A percentile compares a stretch with the other conserved stretches of the same genome.
phyloP scores from a whole-genome alignment of 1,140 invertebrate genomes.

The Drosophila saltans region DNA sequence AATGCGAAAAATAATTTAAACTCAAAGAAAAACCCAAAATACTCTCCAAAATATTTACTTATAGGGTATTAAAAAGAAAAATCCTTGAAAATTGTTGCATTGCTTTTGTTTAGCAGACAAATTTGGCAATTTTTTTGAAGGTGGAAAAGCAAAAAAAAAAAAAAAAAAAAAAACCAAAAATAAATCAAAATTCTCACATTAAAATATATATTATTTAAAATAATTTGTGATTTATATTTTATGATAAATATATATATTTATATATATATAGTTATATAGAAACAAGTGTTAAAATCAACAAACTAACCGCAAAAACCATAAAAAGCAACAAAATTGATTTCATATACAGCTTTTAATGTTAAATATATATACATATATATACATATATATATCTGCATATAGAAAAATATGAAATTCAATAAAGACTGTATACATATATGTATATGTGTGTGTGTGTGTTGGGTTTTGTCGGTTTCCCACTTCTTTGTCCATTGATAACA shows the following conservation, averaged over 20 bases:
- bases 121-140: too few species aligned
- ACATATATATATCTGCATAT: neutral
- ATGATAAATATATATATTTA: neutral
- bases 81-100: too few species aligned
- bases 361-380: neutral
- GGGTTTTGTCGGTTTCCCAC: slow-evolving; percentile 25
- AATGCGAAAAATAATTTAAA: too few species aligned
- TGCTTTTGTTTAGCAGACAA: too few species aligned
- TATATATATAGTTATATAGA: neutral
- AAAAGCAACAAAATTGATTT: slow-evolving; percentile 7
- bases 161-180: too few species aligned
- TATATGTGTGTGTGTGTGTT: slow-evolving; percentile 10
- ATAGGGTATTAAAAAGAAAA: too few species aligned
- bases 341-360: neutral
- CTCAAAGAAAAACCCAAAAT: too few species aligned
- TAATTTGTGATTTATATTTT: too few species aligned
- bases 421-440: slow-evolving; percentile 23
- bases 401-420: slow-evolving; percentile 36
- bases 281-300: slow-evolving; percentile 22
- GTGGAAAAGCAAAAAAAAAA: too few species aligned
- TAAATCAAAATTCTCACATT: too few species aligned
- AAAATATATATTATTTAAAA: too few species aligned
- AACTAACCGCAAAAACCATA: slow-evolving; percentile 20
- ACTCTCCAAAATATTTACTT: too few species aligned
- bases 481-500: slow-evolving; percentile 30